phyloP scores from a whole-genome alignment of 2,797 vertebrate genomes.

The Babyrousa celebensis region DNA sequence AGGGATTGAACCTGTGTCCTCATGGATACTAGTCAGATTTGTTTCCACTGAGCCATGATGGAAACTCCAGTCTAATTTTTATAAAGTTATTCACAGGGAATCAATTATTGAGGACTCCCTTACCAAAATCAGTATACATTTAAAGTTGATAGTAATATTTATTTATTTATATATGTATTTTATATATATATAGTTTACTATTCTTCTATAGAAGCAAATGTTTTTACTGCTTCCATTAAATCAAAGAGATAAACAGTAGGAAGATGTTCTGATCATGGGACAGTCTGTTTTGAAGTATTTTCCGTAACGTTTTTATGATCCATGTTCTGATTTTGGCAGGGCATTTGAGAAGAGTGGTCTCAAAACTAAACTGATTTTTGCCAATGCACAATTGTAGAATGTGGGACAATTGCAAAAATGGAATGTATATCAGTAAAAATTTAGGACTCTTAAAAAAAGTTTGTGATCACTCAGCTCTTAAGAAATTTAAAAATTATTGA shows the following conservation, averaged over 20 bases:
- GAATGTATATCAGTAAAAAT: background rate
- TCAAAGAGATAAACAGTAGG: background rate
- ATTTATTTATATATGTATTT: background rate
- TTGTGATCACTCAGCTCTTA: background rate
- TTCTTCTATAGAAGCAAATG: background rate
- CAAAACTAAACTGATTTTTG: conserved; percentile 17
- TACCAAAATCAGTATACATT: conserved; percentile 2
- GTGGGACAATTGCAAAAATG: background rate
- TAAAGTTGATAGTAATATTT: background rate
- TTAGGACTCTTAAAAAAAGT: background rate
- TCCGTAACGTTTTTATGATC: conserved; percentile 28
- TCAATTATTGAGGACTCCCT: background rate
- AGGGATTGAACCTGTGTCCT: no score
- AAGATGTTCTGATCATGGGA: background rate
- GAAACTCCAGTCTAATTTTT: background rate
- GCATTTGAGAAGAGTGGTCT: background rate
- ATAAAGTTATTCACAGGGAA: conserved; percentile 19
- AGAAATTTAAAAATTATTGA: background rate
- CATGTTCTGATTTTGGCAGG: conserved; percentile 32
- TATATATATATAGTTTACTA: background rate
- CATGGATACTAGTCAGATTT: no score
- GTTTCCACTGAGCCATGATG: no score
- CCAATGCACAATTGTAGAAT: background rate
- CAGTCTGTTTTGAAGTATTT: conserved; percentile 41
- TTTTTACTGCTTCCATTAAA: conserved; percentile 33